Conservation (phyloP, 2,888 invertebrate genomes). For the Sphaerophoria taeniata region DNA sequence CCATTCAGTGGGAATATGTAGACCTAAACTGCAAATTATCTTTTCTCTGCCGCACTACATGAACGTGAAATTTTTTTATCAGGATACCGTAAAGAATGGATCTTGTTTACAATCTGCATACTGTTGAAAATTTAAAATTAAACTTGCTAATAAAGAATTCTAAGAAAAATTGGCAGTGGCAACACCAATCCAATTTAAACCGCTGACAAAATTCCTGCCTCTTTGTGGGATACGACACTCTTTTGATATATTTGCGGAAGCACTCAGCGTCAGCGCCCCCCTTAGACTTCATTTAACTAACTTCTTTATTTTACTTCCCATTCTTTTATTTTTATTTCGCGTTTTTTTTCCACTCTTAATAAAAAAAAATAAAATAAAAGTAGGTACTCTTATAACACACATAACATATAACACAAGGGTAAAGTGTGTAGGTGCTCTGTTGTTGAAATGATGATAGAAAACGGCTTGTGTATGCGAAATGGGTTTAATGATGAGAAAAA, state of each 20-base stretch:
- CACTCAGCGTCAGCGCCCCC: slow-evolving; percentile 37
- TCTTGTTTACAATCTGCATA: too few species aligned
- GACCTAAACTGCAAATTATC: too few species aligned
- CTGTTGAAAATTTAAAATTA: too few species aligned
- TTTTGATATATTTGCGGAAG: slow-evolving; percentile 64
- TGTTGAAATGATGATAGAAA: slow-evolving; percentile 43
- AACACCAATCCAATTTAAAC: slow-evolving; percentile 12
- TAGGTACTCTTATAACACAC: slow-evolving; percentile 31
- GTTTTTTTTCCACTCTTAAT: slow-evolving; percentile 25
- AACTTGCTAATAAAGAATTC: not conserved
- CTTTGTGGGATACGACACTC: not conserved
- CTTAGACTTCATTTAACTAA: slow-evolving; percentile 10
- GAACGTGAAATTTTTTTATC: too few species aligned
- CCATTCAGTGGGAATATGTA: not conserved
- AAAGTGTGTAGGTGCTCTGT: not conserved
- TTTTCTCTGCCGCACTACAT: too few species aligned
- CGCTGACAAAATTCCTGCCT: slow-evolving; percentile 26
- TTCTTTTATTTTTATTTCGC: slow-evolving; percentile 30
- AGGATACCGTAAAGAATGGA: too few species aligned
- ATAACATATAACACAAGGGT: slow-evolving; percentile 36
- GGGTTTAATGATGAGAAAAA: slow-evolving; percentile 67
- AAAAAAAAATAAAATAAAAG: slow-evolving; percentile 24
- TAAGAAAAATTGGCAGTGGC: not conserved
- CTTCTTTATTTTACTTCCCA: slow-evolving; percentile 32
- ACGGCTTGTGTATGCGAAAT: slow-evolving; percentile 35